A percentile compares a stretch with the other conserved stretches of the same genome.
Conservation (phyloP, 2,888 invertebrate species). For the Drosophila stalkeri region DNA sequence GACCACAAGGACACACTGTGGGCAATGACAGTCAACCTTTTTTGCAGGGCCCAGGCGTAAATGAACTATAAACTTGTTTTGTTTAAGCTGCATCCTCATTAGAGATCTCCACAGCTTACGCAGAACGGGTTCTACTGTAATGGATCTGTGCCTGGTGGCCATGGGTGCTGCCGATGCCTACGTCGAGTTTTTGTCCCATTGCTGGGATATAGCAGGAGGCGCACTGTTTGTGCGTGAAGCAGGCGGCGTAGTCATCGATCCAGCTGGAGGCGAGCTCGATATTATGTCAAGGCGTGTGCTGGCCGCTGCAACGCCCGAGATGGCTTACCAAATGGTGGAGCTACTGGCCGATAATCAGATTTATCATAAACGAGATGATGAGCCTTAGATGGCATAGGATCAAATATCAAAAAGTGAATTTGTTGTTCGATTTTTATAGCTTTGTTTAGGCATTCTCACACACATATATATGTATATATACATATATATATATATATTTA, state of each 20-base stretch:
- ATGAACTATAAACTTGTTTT: background rate
- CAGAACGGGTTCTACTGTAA: slow-evolving; percentile 86
- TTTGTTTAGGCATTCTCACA: background rate
- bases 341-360: slow-evolving; percentile 93
- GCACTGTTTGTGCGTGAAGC: slow-evolving; percentile 94
- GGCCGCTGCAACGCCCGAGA: slow-evolving; percentile 89
- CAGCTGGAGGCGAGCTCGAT: slow-evolving; percentile 91
- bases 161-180: slow-evolving; percentile 93
- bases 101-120: slow-evolving; percentile 76
- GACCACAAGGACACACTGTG: slow-evolving; percentile 1
- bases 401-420: slow-evolving; percentile 19
- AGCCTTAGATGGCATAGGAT: slow-evolving; percentile 86
- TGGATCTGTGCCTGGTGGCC: slow-evolving; percentile 96
- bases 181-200: slow-evolving; percentile 95
- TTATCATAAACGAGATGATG: slow-evolving; percentile 98
- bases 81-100: background rate
- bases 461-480: background rate
- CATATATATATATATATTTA: background rate
- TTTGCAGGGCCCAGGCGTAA: slow-evolving; percentile 31
- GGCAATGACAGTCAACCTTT: slow-evolving; percentile 4
- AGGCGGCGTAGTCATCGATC: slow-evolving; percentile 95
- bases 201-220: slow-evolving; percentile 95
- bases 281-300: slow-evolving; percentile 91
- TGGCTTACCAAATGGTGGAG: slow-evolving; percentile 88
- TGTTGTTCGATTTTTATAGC: background rate